These are phyloP conservation scores for Heterodera carotae DNA, from an alignment of 1,140 invertebrate genomes.

Conservation along the genomic window DNA sequence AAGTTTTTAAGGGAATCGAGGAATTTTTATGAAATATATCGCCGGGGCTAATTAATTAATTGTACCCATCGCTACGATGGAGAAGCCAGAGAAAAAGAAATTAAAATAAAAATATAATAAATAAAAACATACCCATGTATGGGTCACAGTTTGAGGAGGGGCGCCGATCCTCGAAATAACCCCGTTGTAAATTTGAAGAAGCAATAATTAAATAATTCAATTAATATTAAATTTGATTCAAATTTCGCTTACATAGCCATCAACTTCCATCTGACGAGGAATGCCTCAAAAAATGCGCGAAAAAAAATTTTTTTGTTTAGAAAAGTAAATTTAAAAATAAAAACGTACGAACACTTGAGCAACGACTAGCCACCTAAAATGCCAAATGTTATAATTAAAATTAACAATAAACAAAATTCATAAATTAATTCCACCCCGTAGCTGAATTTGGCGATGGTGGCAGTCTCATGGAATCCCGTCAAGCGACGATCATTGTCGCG, in stretches of 20 bases:
- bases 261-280: slow-evolving; percentile 79
- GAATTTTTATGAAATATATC: too few relatives aligned
- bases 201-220: too few relatives aligned
- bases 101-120: too few relatives aligned
- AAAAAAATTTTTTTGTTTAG: too few relatives aligned
- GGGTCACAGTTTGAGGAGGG: slow-evolving; percentile 92
- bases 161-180: slow-evolving; percentile 88
- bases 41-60: too few relatives aligned
- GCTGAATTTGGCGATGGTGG: slow-evolving; percentile 82
- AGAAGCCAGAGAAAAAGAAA: too few relatives aligned
- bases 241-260: slow-evolving; percentile 68
- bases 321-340: too few relatives aligned
- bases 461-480: slow-evolving; percentile 83
- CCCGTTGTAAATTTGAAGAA: too few relatives aligned
- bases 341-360: slow-evolving; percentile 72
- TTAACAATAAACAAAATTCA: too few relatives aligned
- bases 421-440: slow-evolving; percentile 66
- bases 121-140: slow-evolving; percentile 27
- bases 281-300: slow-evolving; percentile 69
- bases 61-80: too few relatives aligned
- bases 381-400: too few relatives aligned
- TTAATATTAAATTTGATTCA: background rate
- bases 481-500: slow-evolving; percentile 81
- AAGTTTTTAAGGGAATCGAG: too few relatives aligned
- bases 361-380: slow-evolving; percentile 75